Base-by-base conservation (phyloP, 1,140 invertebrate species). In the Magallana gigas region DNA sequence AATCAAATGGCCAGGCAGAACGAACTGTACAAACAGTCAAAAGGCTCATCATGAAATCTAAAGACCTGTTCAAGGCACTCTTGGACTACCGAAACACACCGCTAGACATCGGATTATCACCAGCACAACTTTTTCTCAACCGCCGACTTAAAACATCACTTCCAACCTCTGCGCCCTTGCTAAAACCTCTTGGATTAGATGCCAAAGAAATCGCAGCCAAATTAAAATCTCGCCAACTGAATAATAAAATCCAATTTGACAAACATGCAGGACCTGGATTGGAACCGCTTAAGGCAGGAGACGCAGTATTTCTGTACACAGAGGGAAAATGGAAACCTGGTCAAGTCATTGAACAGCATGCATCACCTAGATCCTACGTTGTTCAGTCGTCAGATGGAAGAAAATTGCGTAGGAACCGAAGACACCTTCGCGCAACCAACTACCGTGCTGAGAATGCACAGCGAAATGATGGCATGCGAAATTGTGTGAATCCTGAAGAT, bases 1-100 rank as follows among this genome's bases (percentile, higher is more conserved):
- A 93, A 85, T 88, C 89, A 16, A 94, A 94, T 88, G 93, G 92
- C 0, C 71, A 90, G 14, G 87, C 83, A 11, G 93, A 94, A 90
- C 82, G 90, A 59, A 80, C n/a, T 6, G 87, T 89, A 14, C 76
- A 88, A 86, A 89, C 82, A 6, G 85, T 87, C 1, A 88, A 91
- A 87, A 80, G 83, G 2, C 60, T 91, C 6, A 59, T 87, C 14
- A 84, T 81, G 60, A 86, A 90, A 71, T 16, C 82, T 16, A 62
- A 68, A 14, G 81, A 90, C 58, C 88, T 85, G 29, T 83, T 57
- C 59, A 76, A 84, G 14, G 81, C 82, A 8, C 56, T 87, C 2
- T 18, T 84, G 18, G 86, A 83, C 11, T 87, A 87, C 23, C 18
- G 82, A 57, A 87, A 87, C 57, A 84, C 86, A 1, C 60, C 60